Evolutionary conservation across 2,113 vertebrate species (phyloP).

Genomic region (Puntigrus tetrazona): DNA sequence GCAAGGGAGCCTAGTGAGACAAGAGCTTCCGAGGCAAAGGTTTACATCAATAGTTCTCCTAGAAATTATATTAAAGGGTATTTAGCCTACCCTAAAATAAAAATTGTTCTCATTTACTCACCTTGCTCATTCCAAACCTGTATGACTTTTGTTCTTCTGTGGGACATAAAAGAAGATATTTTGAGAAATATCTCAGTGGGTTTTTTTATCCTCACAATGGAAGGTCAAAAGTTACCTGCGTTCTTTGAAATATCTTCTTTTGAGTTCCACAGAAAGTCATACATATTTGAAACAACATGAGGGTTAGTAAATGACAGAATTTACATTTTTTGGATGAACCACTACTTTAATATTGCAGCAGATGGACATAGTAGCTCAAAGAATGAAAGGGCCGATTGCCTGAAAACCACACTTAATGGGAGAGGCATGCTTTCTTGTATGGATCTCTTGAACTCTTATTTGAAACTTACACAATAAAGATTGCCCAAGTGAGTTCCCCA

Average conservation of each 20-base stretch:
- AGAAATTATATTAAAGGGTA: background rate
- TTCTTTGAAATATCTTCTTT: background rate
- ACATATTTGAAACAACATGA: background rate
- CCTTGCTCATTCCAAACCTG: background rate
- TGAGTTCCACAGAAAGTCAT: background rate
- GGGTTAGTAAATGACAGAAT: background rate
- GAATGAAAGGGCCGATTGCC: background rate
- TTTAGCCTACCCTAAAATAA: background rate
- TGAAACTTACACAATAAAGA: background rate
- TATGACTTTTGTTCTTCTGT: background rate
- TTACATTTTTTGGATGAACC: background rate
- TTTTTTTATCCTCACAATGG: background rate
- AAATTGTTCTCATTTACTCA: background rate
- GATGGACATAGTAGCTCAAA: background rate
- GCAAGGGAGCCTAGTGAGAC: background rate
- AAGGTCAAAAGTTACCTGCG: background rate
- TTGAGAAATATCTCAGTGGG: background rate
- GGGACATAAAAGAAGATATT: background rate
- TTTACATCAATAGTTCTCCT: background rate
- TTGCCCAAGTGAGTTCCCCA: background rate
- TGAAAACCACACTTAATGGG: background rate
- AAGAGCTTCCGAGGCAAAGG: background rate
- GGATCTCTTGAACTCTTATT: background rate
- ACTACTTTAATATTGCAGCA: background rate
- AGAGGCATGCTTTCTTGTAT: no score